Evolutionary conservation across 2,888 invertebrate genomes (phyloP), one percentile per base, ranked within the genome.

Genomic region (Argyresthia albistria): DNA sequence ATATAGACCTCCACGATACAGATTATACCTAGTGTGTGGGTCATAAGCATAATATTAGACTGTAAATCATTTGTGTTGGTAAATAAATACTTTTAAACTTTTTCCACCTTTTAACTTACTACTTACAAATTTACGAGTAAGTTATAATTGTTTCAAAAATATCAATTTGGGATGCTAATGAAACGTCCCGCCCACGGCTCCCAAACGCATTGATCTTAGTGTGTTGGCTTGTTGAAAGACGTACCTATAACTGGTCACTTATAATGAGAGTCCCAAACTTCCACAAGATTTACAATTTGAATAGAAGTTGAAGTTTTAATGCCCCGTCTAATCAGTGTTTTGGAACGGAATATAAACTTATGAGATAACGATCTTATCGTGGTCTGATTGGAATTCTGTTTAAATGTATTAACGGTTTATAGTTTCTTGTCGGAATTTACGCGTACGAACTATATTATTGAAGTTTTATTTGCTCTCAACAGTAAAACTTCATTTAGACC

Each of bases 81-180:
- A n/a, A n/a, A n/a, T n/a, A n/a, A n/a, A n/a, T n/a, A n/a, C n/a
- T n/a, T n/a, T n/a, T n/a, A n/a, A n/a, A n/a, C n/a, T n/a, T n/a
- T n/a, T n/a, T n/a, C n/a, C n/a, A n/a, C n/a, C n/a, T n/a, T n/a
- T n/a, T n/a, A n/a, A n/a, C n/a, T 25, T 25, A 25, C 6, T 25
- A 25, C 25, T 25, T 25, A 25, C 25, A 25, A 25, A 25, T 25
- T 25, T 25, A 25, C 25, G 25, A 25, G 25, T 25, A 25, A 25
- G 6, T 25, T 25, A 25, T 25, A 25, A 6, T 25, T 4, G 25
- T 25, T 25, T 25, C n/a, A 25, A 25, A 25, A 25, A 25, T 78
- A 80, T 83, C 74, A 79, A 78, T 71, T 74, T 69, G 67, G 75
- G 73, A 73, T 78, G 73, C 73, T 82, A 84, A 84, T 83, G 81